Percentiles rank a stretch among this genome's conserved stretches.
These are phyloP conservation scores for Grapholita molesta DNA, from an alignment of 1,140 invertebrate species.

Conservation along the genomic window DNA sequence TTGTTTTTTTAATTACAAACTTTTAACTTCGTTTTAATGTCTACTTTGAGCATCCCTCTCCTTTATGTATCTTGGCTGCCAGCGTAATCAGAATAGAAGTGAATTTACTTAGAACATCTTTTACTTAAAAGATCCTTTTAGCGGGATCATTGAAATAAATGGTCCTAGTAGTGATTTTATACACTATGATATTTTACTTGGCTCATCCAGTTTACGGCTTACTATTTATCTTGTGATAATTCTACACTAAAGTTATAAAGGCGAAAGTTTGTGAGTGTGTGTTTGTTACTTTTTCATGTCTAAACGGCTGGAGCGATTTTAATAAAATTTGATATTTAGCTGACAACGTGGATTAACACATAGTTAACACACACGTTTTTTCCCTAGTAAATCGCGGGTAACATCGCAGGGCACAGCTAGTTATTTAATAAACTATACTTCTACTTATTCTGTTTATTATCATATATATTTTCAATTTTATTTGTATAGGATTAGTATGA, in stretches of 20 bases:
- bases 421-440: too few relatives aligned
- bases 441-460: too few relatives aligned
- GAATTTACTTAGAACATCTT: not conserved
- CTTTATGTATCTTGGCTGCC: not conserved
- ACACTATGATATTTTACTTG: not conserved
- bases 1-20: slow-evolving; percentile 8
- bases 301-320: too few relatives aligned
- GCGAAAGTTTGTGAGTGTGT: too few relatives aligned
- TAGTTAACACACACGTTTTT: too few relatives aligned
- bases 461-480: not conserved
- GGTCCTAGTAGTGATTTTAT: not conserved
- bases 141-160: not conserved
- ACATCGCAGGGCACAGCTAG: too few relatives aligned
- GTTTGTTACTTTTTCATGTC: too few relatives aligned
- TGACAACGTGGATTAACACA: too few relatives aligned
- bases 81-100: not conserved
- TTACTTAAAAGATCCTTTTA: not conserved
- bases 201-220: not conserved
- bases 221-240: not conserved
- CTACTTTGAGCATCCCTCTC: not conserved
- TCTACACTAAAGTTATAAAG: too few relatives aligned
- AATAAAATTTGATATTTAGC: too few relatives aligned
- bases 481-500: not conserved
- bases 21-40: not conserved
- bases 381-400: too few relatives aligned